Evolutionary conservation across 30 jellyfish, hydroid and myxozoan genomes (phyloP).

Genomic region (Chrysaora quinquecirrha): DNA sequence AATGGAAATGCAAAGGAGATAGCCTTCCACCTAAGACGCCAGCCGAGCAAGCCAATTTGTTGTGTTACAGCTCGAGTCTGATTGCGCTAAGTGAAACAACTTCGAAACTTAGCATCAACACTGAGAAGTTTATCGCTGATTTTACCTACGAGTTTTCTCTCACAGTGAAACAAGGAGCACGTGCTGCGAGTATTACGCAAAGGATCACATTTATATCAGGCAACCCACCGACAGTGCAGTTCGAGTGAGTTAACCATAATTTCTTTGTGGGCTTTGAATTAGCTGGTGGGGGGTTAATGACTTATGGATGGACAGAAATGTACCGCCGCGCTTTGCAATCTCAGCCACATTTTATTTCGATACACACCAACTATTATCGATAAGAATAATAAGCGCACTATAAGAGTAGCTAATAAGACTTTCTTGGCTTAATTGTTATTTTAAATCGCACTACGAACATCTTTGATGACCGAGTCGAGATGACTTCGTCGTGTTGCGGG

Average conservation of each 20-base stretch:
- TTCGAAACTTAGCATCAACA: not conserved
- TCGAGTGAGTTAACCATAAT: constrained; percentile 47
- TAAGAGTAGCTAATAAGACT: no score
- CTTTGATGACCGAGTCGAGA: no score
- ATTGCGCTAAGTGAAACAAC: not conserved
- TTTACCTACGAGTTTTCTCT: constrained; percentile 27
- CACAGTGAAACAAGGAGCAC: not conserved
- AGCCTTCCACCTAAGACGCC: not conserved
- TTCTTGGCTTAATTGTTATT: no score
- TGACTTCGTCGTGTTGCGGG: no score
- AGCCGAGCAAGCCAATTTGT: constrained; percentile 9
- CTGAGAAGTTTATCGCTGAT: constrained; percentile 7
- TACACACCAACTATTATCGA: no score
- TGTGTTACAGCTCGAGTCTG: not conserved
- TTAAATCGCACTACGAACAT: no score
- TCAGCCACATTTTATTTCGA: no score
- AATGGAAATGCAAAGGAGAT: constrained; percentile 64
- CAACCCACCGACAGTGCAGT: constrained; percentile 57
- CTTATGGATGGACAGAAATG: no score
- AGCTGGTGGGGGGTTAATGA: no score
- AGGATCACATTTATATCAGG: constrained; percentile 32
- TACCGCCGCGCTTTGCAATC: no score
- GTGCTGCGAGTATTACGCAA: constrained; percentile 46
- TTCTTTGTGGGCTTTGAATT: no score
- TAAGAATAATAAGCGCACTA: no score